Evolutionary conservation across 2,113 vertebrate genomes (phyloP), one percentile per base, ranked within the genome.

Genomic region (Melanerpes formicivorus): DNA sequence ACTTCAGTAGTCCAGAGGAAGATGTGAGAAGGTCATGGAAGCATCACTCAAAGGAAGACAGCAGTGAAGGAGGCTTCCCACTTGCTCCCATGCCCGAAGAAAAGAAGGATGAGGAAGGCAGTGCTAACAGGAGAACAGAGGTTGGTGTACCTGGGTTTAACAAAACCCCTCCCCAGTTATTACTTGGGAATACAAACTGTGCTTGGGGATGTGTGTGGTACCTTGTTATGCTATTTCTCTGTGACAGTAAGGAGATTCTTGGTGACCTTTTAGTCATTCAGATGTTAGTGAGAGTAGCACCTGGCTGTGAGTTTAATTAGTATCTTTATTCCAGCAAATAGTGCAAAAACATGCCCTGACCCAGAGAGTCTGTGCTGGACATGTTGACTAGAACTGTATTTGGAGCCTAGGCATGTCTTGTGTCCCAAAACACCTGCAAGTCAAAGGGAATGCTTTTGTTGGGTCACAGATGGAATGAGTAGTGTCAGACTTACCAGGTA

Each of bases 71-170:
- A 63, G 65, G 97, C 26, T 97, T 98, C 86, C 98, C 98, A 7
- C 97, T 98, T 83, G 97, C 97, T 65, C 97, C 96, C 34, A 95
- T 89, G 30, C 97, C 97, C 0, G 98, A 98, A 94, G 98, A 98
- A 87, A 98, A 95, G 93, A 98, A 95, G 44, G 98, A 98, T n/a
- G 99, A 99, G 82, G 99, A 99, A 92, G 99, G 99, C 87, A 99
- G 99, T 0, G 98, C 98, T 93, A 98, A 97, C 93, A 97, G 98
- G 86, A 99, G 98, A 94, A 96, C 98, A 1, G 99, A 99, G 98
- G 99, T 99, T 92, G 67, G 98, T 97, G 72, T 52, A 69, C 5
- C 7, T 62, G 80, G 56, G 40, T 14, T 91, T 80, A 80, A 67
- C 74, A 89, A 84, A 84, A 40, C 40, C 40, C 59, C 19, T 64